phyloP scores from a whole-genome alignment of 2,888 invertebrate species.

The Argyresthia albistria region DNA sequence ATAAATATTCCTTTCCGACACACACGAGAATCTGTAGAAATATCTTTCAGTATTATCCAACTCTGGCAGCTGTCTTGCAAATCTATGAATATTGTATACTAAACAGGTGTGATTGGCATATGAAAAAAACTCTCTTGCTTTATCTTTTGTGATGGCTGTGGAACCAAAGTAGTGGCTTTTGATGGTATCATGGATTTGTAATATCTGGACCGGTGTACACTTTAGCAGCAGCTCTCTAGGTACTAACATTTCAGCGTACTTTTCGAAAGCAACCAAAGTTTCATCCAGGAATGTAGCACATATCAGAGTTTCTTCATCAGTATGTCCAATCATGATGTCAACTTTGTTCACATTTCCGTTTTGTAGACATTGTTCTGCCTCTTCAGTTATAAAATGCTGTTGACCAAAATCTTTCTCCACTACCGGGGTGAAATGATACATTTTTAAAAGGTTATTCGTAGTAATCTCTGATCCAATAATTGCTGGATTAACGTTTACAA shows the following conservation, averaged over 20 bases:
- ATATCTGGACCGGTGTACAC: slow-evolving; percentile 13
- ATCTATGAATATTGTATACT: slow-evolving; percentile 19
- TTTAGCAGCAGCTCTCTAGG: slow-evolving; percentile 13
- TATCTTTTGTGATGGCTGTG: slow-evolving; percentile 13
- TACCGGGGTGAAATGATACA: slow-evolving; percentile 19
- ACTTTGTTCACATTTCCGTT: slow-evolving; percentile 48
- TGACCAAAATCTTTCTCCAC: slow-evolving; percentile 22
- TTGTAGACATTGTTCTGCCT: slow-evolving; percentile 14
- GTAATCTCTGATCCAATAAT: slow-evolving; percentile 8
- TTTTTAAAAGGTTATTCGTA: slow-evolving; percentile 9
- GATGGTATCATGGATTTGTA: slow-evolving; percentile 18
- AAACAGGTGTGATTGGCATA: slow-evolving; percentile 17
- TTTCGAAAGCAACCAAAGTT: slow-evolving; percentile 13
- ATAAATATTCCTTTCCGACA: slow-evolving; percentile 9
- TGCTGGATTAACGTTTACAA: slow-evolving; percentile 14
- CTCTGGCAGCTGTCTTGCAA: slow-evolving; percentile 14
- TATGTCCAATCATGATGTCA: slow-evolving; percentile 78
- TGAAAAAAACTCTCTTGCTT: slow-evolving; percentile 16
- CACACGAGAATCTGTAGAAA: slow-evolving; percentile 12
- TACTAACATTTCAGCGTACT: slow-evolving; percentile 19
- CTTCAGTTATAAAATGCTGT: slow-evolving; percentile 19
- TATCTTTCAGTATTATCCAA: slow-evolving; percentile 9
- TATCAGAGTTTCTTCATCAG: slow-evolving; percentile 72
- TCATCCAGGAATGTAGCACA: neutral
- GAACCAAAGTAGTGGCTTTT: slow-evolving; percentile 19